Evolutionary conservation across 92 coral and sea anemone genomes (phyloP).

Genomic region (Actinostola sp.): DNA sequence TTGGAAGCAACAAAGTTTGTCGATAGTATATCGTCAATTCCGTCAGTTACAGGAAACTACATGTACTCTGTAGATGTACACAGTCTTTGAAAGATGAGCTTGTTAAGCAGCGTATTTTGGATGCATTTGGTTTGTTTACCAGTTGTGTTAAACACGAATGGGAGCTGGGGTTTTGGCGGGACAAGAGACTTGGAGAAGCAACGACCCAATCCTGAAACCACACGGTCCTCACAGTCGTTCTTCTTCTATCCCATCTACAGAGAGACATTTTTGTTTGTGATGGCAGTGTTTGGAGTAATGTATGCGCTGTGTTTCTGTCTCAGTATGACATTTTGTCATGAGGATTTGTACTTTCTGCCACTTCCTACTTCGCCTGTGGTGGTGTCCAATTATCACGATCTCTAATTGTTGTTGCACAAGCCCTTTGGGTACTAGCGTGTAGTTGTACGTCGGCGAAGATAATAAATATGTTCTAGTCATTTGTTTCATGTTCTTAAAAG

Average conservation of each 20-base stretch:
- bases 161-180: neutral
- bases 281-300: constrained; percentile 13
- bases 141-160: neutral
- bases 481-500: too few relatives aligned
- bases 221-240: neutral
- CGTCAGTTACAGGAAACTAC: too few relatives aligned
- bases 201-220: too few relatives aligned
- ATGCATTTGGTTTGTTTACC: neutral
- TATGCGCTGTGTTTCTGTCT: constrained; percentile 14
- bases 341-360: constrained; percentile 21
- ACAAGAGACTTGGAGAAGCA: neutral
- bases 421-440: too few relatives aligned
- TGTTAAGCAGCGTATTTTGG: neutral
- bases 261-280: constrained; percentile 21
- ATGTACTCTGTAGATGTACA: too few relatives aligned
- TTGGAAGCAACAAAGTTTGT: too few relatives aligned
- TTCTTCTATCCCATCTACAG: constrained; percentile 23
- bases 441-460: too few relatives aligned
- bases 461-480: too few relatives aligned
- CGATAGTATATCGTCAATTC: too few relatives aligned
- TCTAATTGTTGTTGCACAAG: neutral
- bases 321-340: constrained; percentile 36
- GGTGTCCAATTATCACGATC: neutral
- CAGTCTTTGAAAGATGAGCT: too few relatives aligned
- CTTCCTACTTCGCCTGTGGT: constrained; percentile 12